Base-by-base conservation (phyloP, 2,888 invertebrate species). In the Pyrochroa serraticornis region DNA sequence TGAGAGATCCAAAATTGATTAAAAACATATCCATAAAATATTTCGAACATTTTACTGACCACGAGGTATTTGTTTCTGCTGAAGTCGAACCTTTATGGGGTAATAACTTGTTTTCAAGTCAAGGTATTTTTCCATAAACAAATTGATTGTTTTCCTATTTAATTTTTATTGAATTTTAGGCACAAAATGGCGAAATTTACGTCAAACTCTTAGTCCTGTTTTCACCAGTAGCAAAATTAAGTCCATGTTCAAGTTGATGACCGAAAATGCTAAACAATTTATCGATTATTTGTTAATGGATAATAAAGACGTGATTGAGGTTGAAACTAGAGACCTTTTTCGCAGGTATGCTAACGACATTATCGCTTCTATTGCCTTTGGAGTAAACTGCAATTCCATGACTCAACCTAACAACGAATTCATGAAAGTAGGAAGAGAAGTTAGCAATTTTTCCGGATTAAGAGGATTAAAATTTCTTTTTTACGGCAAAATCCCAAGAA, bases 321-420 rank as follows among this genome's bases (percentile, higher is more conserved):
- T 65, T 7, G 71, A 71, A 49, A 57, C 67, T 43, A 71, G 67
- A 36, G 56, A 84, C 46, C 50, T 81, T 1, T 80, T 82, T 46
- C 81, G 81, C 1, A 79, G 84, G 0, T 85, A 82, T 63, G 80
- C 84, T 0, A 85, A 81, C 66, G 86, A 86, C 69, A 83, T 85
- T 13, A 85, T 86, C 12, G 85, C 85, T 0, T 82, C 82, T 0
- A 77, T 81, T 1, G 84, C 82, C 0, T 85, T 85, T 60, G 86
- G 86, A 0, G 75, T 84, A 0, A 75, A 80, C 57, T 80, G 84
- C 0, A 80, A 86, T 69, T 85, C 86, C 0, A 57, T 85, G 32
- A 76, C 78, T 38, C 78, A 85, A 14, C 78, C 74, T 9, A 71
- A 82, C 0, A 86, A 86, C 56, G 79, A 84, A 39, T 85, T 86